phyloP scores from a whole-genome alignment of 1,140 invertebrate genomes.

The Leptonema lineaticorne region DNA sequence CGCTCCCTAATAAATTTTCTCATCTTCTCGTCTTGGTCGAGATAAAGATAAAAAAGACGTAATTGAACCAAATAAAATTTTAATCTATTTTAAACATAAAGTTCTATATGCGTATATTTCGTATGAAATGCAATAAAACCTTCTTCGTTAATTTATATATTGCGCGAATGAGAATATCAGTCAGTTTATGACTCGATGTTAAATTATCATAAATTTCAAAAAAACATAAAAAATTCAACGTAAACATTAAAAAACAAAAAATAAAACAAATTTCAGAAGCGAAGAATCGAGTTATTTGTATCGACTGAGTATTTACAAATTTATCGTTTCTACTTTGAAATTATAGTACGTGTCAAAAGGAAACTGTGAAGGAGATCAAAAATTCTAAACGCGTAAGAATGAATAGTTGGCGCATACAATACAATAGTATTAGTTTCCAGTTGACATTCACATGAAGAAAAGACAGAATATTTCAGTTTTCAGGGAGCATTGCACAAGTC shows the following conservation, averaged over 20 bases:
- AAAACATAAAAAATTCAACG: background rate
- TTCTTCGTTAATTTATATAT: no score
- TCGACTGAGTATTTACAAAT: no score
- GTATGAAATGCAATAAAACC: no score
- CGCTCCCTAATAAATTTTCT: no score
- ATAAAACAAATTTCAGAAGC: no score
- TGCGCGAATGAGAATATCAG: no score
- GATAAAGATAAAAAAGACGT: no score
- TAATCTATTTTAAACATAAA: no score
- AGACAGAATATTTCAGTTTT: background rate
- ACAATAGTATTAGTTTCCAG: constrained; percentile 8
- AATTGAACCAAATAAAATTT: no score
- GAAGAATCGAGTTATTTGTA: no score
- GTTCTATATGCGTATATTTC: no score
- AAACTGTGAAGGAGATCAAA: background rate
- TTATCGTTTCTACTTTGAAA: background rate
- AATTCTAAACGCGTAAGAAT: constrained; percentile 12
- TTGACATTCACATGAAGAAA: background rate
- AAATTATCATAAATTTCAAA: background rate
- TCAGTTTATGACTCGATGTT: background rate
- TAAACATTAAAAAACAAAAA: background rate
- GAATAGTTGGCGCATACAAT: constrained; percentile 4
- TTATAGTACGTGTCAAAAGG: background rate
- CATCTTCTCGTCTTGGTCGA: no score
- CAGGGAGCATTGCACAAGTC: background rate